Evolutionary conservation across 2,113 vertebrate species (phyloP).

Genomic region (Phrynosoma blainvillii): DNA sequence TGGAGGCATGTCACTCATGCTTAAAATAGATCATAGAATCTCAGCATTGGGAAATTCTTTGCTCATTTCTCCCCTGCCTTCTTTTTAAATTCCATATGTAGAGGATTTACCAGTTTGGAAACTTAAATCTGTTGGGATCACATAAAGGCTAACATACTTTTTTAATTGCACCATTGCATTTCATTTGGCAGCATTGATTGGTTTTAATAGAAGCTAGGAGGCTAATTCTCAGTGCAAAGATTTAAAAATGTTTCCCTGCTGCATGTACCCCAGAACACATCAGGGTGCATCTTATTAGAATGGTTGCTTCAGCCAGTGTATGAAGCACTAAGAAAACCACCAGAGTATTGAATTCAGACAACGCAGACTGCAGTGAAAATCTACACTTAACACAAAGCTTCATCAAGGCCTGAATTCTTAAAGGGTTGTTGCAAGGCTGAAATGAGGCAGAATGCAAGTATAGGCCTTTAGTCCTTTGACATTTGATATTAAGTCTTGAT

Average conservation of each 20-base stretch:
- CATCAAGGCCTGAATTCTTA: neutral
- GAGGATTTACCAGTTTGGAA: slow-evolving; percentile 16
- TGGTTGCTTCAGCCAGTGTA: neutral
- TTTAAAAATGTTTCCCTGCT: neutral
- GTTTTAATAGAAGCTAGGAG: slow-evolving; percentile 19
- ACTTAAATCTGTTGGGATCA: slow-evolving; percentile 20
- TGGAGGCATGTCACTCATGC: neutral
- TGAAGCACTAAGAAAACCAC: neutral
- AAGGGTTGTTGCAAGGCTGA: neutral
- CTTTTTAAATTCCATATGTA: slow-evolving; percentile 18
- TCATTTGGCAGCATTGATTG: neutral
- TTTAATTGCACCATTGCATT: slow-evolving; percentile 7
- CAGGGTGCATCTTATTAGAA: slow-evolving; percentile 14
- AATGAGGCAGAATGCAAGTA: neutral
- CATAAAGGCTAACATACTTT: slow-evolving; percentile 13
- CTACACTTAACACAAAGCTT: neutral
- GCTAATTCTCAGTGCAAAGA: slow-evolving; percentile 1
- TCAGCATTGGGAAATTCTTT: neutral
- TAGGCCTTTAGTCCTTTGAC: neutral
- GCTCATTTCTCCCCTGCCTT: neutral
- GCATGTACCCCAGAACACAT: slow-evolving; percentile 7
- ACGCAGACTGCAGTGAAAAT: neutral
- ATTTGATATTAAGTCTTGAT: neutral
- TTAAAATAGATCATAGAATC: slow-evolving; percentile 7
- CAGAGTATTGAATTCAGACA: neutral